Evolutionary conservation across 2,797 vertebrate genomes (phyloP), one percentile per base, ranked within the genome.

Genomic region (Ptychobarbus kaznakovi): DNA sequence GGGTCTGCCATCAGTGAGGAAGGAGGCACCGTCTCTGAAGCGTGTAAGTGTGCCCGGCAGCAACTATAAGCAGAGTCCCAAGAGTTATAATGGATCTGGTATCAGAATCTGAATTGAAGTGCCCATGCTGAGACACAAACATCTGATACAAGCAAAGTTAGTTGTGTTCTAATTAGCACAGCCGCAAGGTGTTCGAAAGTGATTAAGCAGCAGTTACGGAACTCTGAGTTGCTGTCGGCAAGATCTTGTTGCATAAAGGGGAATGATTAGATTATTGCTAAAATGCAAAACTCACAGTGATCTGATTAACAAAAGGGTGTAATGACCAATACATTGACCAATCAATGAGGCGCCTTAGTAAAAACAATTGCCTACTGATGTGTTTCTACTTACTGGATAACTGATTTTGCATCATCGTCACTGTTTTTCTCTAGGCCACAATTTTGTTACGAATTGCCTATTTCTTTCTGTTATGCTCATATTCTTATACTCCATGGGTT

Each of bases 1-100:
- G 97, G 98, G 76, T 96, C 95, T 61, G 90, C 95, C 0, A 63
- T 93, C 86, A 95, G 94, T 0, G 96, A 97, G 90, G 96, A 98
- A 90, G 93, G 94, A 83, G 86, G 79, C 84, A 97, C 96, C 0
- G 40, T 91, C 75, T 82, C 87, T 51, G 81, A 91, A 91, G 89
- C 91, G 90, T 88, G 98, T 99, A 94, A 97, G 98, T 96, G 40
- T 82, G 25, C 32, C 42, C 9, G 12, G 72, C 49, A 72, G 16
- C 10, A 18, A 76, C 72, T 46, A 25, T 69, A 70, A 38, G 22
- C 66, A 56, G 46, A 69, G 32, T 78, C 70, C 16, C n/a, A 28
- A 16, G 28, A 63, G 56, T 4, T 68, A 63, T 44, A 79, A 70
- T 84, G 38, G 38, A 84, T 65, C 82, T 66, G 15, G 9, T 76